Percentiles rank a stretch among this genome's conserved stretches.
phyloP scores from a whole-genome alignment of 2,113 vertebrate species.

The Pelmatolapia mariae region DNA sequence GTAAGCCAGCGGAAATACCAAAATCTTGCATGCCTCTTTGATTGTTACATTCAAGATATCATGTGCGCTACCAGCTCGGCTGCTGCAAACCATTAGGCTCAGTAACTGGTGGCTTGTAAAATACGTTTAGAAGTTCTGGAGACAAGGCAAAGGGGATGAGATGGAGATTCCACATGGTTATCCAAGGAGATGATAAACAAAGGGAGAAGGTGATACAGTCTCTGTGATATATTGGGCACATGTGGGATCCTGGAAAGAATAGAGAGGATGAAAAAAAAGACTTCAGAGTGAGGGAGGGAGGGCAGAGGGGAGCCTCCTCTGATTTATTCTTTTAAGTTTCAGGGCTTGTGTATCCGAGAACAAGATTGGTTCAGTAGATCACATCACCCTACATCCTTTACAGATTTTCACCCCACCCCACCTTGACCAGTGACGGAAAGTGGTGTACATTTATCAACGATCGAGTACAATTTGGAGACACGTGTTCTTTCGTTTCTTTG shows the following conservation, averaged over 20 bases:
- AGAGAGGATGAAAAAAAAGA: constrained; percentile 27
- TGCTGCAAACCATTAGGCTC: constrained; percentile 92
- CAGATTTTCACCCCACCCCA: constrained; percentile 1
- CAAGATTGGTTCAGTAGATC: constrained; percentile 73
- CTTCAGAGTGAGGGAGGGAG: constrained; percentile 4
- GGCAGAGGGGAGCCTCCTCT: constrained; percentile 56
- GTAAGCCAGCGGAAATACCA: constrained; percentile 90
- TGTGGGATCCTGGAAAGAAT: constrained; percentile 66
- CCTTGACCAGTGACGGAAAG: not conserved
- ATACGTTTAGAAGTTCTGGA: constrained; percentile 88
- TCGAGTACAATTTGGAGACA: not conserved
- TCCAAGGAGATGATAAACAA: constrained; percentile 85
- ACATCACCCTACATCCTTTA: constrained; percentile 66
- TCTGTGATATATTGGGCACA: constrained; percentile 89
- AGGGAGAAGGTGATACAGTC: constrained; percentile 80
- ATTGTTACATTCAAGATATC: constrained; percentile 99
- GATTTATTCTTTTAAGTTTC: constrained; percentile 69
- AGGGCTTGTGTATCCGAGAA: constrained; percentile 67
- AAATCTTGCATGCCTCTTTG: constrained; percentile 88
- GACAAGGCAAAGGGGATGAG: constrained; percentile 83
- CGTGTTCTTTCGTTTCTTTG: rapidly evolving
- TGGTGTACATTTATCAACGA: not conserved
- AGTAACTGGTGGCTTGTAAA: constrained; percentile 89
- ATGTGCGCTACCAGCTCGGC: constrained; percentile 91
- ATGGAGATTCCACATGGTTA: constrained; percentile 97